These are phyloP conservation scores for Chionis minor DNA, from an alignment of 2,113 vertebrate genomes.

Conservation along the genomic window DNA sequence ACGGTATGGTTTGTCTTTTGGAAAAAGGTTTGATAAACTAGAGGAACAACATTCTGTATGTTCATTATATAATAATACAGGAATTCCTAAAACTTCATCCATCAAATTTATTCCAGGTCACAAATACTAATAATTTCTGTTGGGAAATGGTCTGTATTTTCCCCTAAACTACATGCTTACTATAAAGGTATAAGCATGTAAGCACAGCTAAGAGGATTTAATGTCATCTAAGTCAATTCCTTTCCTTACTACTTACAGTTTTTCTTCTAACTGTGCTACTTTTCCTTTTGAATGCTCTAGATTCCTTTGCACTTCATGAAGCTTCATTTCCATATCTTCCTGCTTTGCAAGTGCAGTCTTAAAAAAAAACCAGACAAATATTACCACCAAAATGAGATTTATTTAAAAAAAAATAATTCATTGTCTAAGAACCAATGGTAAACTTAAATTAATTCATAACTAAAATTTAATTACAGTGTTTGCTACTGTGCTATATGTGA, in stretches of 20 bases:
- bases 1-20: not conserved
- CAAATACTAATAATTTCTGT: not conserved
- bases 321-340: conserved; percentile 69
- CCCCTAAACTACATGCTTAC: not conserved
- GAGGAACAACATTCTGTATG: not conserved
- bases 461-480: not conserved
- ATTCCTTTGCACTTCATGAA: conserved; percentile 57
- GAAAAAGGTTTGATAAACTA: not conserved
- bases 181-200: not conserved
- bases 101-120: not conserved
- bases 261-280: conserved; percentile 64
- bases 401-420: not conserved
- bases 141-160: not conserved
- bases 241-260: conserved; percentile 72
- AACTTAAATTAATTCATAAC: not conserved
- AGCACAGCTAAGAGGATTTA: not conserved
- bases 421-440: not conserved
- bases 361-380: not conserved
- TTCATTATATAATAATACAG: not conserved
- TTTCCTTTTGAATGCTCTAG: conserved; percentile 69
- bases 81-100: not conserved
- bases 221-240: not conserved
- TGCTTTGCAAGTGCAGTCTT: conserved; percentile 68
- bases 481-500: not conserved
- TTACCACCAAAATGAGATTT: not conserved